These are phyloP conservation scores for Trachythela sp. DNA, from an alignment of 64 coral and sea anemone genomes.

Conservation along the genomic window DNA sequence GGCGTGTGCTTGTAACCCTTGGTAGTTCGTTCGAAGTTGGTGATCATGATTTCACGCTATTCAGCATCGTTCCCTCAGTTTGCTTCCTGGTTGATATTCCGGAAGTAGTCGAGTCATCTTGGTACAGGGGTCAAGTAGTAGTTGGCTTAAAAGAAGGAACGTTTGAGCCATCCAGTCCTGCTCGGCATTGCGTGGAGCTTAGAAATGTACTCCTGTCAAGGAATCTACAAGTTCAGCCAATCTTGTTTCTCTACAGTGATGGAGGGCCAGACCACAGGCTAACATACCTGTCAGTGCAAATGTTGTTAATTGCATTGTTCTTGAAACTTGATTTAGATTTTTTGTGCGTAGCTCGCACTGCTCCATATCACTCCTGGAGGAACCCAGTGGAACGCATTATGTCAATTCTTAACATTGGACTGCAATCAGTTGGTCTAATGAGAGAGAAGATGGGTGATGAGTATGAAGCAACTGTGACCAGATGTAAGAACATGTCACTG, in stretches of 20 bases:
- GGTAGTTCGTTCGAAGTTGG: too few relatives aligned
- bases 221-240: neutral
- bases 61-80: conserved; percentile 29
- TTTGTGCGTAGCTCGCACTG: conserved; percentile 25
- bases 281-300: conserved; percentile 54
- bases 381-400: conserved; percentile 48
- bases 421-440: neutral
- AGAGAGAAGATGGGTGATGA: too few relatives aligned
- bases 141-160: neutral
- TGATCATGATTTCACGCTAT: too few relatives aligned
- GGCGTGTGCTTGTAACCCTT: too few relatives aligned
- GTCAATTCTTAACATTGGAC: conserved; percentile 32
- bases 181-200: neutral
- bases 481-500: too few relatives aligned
- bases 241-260: conserved; percentile 40
- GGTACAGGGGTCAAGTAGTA: neutral
- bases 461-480: too few relatives aligned
- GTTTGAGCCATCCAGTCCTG: neutral
- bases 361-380: conserved; percentile 17
- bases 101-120: conserved; percentile 31
- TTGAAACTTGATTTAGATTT: conserved; percentile 46
- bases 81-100: conserved; percentile 27
- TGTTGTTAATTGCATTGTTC: conserved; percentile 36
- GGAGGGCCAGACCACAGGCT: conserved; percentile 48
- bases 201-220: neutral